Percentiles rank a stretch among this genome's conserved stretches.
phyloP scores from a whole-genome alignment of 2,113 vertebrate species.

The Agapornis roseicollis region DNA sequence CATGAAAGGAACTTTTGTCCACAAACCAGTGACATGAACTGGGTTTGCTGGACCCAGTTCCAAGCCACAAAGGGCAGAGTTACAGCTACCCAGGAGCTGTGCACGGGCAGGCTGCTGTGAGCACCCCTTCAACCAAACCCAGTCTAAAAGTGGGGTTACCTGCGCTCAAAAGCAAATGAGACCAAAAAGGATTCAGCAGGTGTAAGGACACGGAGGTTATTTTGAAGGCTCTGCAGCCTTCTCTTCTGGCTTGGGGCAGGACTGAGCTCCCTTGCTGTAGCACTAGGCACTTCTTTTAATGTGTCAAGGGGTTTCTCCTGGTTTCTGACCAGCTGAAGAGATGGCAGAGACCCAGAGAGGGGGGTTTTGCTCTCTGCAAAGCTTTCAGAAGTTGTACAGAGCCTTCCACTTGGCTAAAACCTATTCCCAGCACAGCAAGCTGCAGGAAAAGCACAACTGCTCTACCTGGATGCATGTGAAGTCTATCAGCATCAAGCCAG shows the following conservation, averaged over 20 bases:
- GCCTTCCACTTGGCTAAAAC: not conserved
- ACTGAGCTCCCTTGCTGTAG: not conserved
- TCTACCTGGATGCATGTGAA: not conserved
- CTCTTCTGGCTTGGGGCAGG: not conserved
- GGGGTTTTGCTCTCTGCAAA: not conserved
- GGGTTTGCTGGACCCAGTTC: not conserved
- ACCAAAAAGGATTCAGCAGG: not conserved
- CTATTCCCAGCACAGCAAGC: not conserved
- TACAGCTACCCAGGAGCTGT: not conserved
- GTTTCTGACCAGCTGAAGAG: not conserved
- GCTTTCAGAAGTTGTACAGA: not conserved
- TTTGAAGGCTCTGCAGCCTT: not conserved
- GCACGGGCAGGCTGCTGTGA: not conserved
- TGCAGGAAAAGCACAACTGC: not conserved
- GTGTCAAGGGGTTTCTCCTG: not conserved
- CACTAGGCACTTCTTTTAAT: not conserved
- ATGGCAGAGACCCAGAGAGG: not conserved
- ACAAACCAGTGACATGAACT: accelerated
- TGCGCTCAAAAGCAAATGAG: not conserved
- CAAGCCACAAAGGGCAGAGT: not conserved
- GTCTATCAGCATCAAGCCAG: not conserved
- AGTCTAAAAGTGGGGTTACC: not conserved
- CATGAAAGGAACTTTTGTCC: not conserved
- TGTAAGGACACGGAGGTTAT: not conserved
- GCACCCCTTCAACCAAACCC: not conserved